Conservation (phyloP, 2,888 invertebrate species). For the Dioctria rufipes region DNA sequence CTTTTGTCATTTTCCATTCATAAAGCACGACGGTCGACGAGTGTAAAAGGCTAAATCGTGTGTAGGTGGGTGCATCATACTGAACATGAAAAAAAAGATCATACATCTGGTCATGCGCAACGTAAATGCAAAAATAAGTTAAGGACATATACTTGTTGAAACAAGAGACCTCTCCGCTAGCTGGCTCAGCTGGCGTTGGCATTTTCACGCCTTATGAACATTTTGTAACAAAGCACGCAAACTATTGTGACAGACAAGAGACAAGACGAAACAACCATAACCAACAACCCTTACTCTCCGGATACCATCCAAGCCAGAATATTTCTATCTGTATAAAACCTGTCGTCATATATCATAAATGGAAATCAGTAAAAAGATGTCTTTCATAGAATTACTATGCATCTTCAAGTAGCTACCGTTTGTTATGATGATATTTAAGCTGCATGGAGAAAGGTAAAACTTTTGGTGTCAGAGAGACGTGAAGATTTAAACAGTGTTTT, state of each 20-base stretch:
- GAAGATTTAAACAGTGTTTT: conserved; percentile 9
- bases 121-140: not conserved
- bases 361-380: conserved; percentile 47
- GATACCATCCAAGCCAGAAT: not conserved
- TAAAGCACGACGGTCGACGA: conserved; percentile 1
- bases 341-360: conserved; percentile 50
- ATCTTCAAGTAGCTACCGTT: conserved; percentile 26
- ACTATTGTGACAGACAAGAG: conserved; percentile 22
- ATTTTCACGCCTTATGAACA: conserved; percentile 36
- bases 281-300: conserved; percentile 5
- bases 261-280: conserved; percentile 11
- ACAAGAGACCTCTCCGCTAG: not conserved
- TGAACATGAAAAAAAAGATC: conserved; percentile 12
- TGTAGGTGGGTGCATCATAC: conserved; percentile 21
- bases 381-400: conserved; percentile 20
- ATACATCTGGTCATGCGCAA: conserved; percentile 12
- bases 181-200: not conserved
- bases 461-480: conserved; percentile 15
- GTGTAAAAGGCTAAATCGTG: conserved; percentile 18
- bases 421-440: conserved; percentile 47
- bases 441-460: conserved; percentile 50
- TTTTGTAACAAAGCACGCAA: conserved; percentile 13
- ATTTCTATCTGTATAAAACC: conserved; percentile 20
- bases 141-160: conserved; percentile 11
- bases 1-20: conserved; percentile 38